phyloP scores from a whole-genome alignment of 2,797 vertebrate genomes.

The Pyrrhura leucotis region DNA sequence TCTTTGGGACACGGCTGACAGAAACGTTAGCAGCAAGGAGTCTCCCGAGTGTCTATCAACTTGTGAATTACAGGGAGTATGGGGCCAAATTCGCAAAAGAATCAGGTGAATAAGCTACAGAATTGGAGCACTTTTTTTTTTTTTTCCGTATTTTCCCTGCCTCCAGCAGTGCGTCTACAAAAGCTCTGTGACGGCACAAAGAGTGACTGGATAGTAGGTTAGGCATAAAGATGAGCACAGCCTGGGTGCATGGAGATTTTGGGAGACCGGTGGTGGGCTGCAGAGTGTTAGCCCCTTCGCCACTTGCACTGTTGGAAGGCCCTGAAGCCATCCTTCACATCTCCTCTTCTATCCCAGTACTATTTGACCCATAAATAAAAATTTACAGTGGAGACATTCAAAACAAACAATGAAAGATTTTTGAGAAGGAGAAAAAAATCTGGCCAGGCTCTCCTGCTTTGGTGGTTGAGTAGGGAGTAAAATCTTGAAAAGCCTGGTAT shows the following conservation, averaged over 20 bases:
- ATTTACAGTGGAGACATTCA: neutral
- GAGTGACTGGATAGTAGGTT: slow-evolving; percentile 58
- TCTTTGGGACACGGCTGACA: slow-evolving; percentile 72
- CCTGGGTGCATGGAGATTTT: neutral
- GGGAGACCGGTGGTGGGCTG: neutral
- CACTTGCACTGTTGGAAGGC: rapidly evolving
- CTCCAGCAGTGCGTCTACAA: neutral
- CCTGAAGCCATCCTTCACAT: neutral
- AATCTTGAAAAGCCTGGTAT: neutral
- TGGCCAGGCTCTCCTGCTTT: neutral
- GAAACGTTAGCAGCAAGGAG: slow-evolving; percentile 54
- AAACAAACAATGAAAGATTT: neutral
- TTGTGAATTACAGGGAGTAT: slow-evolving; percentile 14
- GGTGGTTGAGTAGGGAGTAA: neutral
- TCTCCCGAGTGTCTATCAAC: slow-evolving; percentile 30
- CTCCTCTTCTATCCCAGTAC: neutral
- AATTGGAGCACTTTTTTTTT: slow-evolving; percentile 36
- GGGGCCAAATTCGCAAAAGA: slow-evolving; percentile 58
- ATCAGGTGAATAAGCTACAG: slow-evolving; percentile 63
- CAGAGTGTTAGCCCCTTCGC: neutral
- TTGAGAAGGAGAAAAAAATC: neutral
- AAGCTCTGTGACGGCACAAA: neutral
- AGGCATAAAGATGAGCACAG: slow-evolving; percentile 33
- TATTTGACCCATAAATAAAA: neutral
- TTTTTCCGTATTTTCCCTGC: neutral